phyloP scores from a whole-genome alignment of 2,113 vertebrate species.

The Dryoscopus gambensis region DNA sequence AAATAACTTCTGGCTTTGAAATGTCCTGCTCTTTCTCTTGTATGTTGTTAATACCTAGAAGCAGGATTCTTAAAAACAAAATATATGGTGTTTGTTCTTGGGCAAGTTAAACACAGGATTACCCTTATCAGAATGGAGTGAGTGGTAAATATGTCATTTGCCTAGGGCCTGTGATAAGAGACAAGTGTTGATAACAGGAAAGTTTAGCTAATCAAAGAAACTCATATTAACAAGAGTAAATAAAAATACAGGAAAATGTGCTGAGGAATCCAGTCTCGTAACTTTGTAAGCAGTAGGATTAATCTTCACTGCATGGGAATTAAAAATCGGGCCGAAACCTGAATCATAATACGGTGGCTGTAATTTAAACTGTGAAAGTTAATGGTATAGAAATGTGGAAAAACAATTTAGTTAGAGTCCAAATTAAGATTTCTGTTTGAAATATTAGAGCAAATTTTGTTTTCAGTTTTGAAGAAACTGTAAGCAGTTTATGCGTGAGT shows the following conservation, averaged over 20 bases:
- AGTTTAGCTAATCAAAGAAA: constrained; percentile 75
- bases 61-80: constrained; percentile 63
- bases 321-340: constrained; percentile 8
- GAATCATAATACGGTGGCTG: neutral
- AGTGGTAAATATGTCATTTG: constrained; percentile 75
- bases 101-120: constrained; percentile 74
- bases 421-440: neutral
- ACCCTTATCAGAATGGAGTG: constrained; percentile 73
- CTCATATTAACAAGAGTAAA: constrained; percentile 68
- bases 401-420: neutral
- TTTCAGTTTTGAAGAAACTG: neutral
- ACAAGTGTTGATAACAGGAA: constrained; percentile 68
- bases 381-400: constrained; percentile 20
- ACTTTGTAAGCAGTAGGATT: constrained; percentile 58
- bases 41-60: constrained; percentile 64
- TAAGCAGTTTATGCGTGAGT: neutral
- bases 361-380: constrained; percentile 41
- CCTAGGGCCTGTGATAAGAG: constrained; percentile 69
- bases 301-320: constrained; percentile 32
- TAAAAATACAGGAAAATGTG: constrained; percentile 58
- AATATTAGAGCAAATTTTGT: neutral
- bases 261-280: constrained; percentile 65
- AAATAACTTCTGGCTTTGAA: neutral
- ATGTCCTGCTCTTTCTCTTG: constrained; percentile 19
- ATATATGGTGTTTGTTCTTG: constrained; percentile 69